These are phyloP conservation scores for Drosophila albomicans DNA, from an alignment of 1,140 invertebrate species.

Conservation along the genomic window DNA sequence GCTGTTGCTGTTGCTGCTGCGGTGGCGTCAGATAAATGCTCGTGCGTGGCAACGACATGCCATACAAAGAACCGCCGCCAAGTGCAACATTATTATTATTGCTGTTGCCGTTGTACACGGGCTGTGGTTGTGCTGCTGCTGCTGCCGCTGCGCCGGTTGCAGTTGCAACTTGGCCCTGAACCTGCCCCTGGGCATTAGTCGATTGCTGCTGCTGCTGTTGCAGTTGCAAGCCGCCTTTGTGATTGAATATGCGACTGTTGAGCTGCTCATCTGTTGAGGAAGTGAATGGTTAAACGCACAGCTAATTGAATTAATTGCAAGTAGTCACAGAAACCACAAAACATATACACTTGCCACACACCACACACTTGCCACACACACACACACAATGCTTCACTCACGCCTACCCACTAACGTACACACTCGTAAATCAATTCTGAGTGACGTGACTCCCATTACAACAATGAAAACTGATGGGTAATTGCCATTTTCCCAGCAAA, in stretches of 20 bases:
- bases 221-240: conserved; percentile 88
- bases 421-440: conserved; percentile 81
- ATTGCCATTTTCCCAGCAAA: conserved; percentile 76
- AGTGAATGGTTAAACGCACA: conserved; percentile 72
- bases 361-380: conserved; percentile 11
- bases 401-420: conserved; percentile 24
- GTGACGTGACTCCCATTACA: conserved; percentile 62
- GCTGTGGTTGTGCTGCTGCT: conserved; percentile 9
- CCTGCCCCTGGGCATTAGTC: conserved; percentile 46
- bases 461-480: conserved; percentile 78
- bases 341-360: conserved; percentile 15
- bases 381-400: conserved; percentile 17
- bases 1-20: conserved; percentile 59
- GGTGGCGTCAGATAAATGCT: conserved; percentile 69
- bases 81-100: conserved; percentile 35
- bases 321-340: conserved; percentile 54
- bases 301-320: conserved; percentile 79
- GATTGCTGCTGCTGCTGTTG: conserved; percentile 58
- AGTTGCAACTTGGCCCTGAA: conserved; percentile 56
- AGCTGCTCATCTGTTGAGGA: conserved; percentile 73
- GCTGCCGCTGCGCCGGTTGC: not conserved
- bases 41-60: conserved; percentile 67
- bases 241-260: conserved; percentile 88
- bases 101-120: conserved; percentile 53
- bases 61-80: conserved; percentile 54